Evolutionary conservation across 1,140 invertebrate species (phyloP), one percentile per base, ranked within the genome.

Genomic region (Hyles vespertilio): DNA sequence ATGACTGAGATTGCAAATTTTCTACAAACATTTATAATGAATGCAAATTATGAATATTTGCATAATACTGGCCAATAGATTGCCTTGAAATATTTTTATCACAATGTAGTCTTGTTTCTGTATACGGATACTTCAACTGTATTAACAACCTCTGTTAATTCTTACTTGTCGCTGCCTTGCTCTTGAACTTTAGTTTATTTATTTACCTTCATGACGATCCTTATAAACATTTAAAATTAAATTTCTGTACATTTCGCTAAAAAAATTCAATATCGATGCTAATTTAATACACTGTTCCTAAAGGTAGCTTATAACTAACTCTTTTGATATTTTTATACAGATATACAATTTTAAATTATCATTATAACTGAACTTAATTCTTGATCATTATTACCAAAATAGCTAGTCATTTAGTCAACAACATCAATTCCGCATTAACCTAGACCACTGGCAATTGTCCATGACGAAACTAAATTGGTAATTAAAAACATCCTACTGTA

Each of bases 1-100:
- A 58, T 56, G 57, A 34, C 53, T 67, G 54, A 61, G 56, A 66
- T 62, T 66, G 64, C 64, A 66, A 61, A 66, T 56, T 66, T 47
- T 59, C 56, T 66, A 66, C 53, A 59, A 62, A 59, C 56, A 58
- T 34, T 32, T 12, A 65, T 57, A 54, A 56, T 59, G 47, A 52
- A 51, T 40, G 48, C 52, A 33, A n/a, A 33, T 56, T 49, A 60
- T 53, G 45, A 56, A 57, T 60, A 46, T 64, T 56, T 59, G 47
- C 54, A 56, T 54, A 60, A 65, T 57, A 56, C 44, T 53, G 36
- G 11, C 43, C 50, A 32, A 44, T 22, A 48, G 10, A 60, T 45
- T 34, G 40, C 49, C 50, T 60, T 60, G 50, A 56, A 59, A 59
- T 59, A 59, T 51, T 59, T 61, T 45, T 49, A 40, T 59, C 46